Percentiles rank a stretch among this genome's conserved stretches.
These are phyloP conservation scores for Oeneis ivallda DNA, from an alignment of 2,888 invertebrate genomes.

Conservation along the genomic window DNA sequence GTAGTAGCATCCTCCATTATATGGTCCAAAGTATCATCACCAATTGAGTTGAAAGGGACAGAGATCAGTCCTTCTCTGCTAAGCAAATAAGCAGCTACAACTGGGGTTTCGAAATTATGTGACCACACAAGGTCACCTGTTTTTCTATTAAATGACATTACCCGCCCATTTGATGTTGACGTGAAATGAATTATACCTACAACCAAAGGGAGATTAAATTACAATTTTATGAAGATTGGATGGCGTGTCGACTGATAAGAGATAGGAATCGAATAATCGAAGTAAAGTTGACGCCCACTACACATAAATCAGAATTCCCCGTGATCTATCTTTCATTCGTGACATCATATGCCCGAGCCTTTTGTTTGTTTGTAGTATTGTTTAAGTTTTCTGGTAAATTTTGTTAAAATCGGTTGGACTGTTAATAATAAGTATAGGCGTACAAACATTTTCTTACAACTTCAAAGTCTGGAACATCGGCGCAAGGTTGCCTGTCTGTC, in stretches of 20 bases:
- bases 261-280: neutral
- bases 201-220: slow-evolving; percentile 12
- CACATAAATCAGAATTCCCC: neutral
- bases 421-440: no score
- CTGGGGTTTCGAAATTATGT: slow-evolving; percentile 92
- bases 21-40: slow-evolving; percentile 90
- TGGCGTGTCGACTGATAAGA: slow-evolving; percentile 9
- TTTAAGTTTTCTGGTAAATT: no score
- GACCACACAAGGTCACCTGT: slow-evolving; percentile 94
- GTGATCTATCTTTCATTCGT: neutral
- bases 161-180: slow-evolving; percentile 92
- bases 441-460: no score
- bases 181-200: slow-evolving; percentile 93
- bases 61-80: slow-evolving; percentile 89
- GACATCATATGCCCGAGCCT: no score
- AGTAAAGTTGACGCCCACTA: slow-evolving; percentile 8
- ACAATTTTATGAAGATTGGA: slow-evolving; percentile 12
- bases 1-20: slow-evolving; percentile 83
- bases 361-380: no score
- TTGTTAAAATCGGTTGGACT: no score
- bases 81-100: slow-evolving; percentile 92
- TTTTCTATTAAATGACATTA: slow-evolving; percentile 91
- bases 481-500: no score
- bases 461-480: no score
- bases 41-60: slow-evolving; percentile 94